Percentiles rank a stretch among this genome's conserved stretches.
Conservation (phyloP, 2,888 invertebrate species). For the Galerucella pusilla region DNA sequence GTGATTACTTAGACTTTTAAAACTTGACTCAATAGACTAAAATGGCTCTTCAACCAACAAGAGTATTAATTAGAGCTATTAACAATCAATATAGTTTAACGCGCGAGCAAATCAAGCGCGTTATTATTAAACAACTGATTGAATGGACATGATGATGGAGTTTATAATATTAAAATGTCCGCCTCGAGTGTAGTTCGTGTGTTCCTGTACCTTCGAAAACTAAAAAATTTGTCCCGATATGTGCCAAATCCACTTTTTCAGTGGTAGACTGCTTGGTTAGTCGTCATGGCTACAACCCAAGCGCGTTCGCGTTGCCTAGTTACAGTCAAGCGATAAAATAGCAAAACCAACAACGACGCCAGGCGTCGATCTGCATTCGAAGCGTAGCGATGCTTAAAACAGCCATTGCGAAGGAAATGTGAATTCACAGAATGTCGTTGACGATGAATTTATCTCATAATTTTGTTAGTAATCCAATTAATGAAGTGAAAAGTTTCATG, state of each 20-base stretch:
- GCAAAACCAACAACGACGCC: conserved; percentile 44
- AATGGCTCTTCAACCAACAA: too few species aligned
- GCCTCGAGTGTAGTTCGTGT: not conserved
- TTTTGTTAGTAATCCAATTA: not conserved
- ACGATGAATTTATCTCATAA: not conserved
- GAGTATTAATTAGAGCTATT: too few species aligned
- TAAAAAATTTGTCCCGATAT: conserved; percentile 15
- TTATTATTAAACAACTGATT: too few species aligned
- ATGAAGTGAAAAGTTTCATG: too few species aligned
- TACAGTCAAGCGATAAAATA: conserved; percentile 46
- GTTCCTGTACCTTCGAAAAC: not conserved
- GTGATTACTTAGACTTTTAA: too few species aligned
- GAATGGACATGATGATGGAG: not conserved
- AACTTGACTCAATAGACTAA: too few species aligned
- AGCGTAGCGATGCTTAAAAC: not conserved
- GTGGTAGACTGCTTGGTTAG: conserved; percentile 34
- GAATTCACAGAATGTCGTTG: not conserved
- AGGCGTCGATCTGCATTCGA: conserved; percentile 20
- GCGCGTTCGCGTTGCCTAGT: conserved; percentile 40
- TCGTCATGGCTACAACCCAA: conserved; percentile 42
- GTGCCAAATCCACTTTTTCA: conserved; percentile 36
- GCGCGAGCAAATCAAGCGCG: too few species aligned
- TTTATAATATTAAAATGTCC: not conserved
- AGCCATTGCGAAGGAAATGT: not conserved
- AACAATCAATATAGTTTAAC: too few species aligned